Conservation (phyloP, 2,113 vertebrate genomes). For the Tretioscincus oriximinensis region DNA sequence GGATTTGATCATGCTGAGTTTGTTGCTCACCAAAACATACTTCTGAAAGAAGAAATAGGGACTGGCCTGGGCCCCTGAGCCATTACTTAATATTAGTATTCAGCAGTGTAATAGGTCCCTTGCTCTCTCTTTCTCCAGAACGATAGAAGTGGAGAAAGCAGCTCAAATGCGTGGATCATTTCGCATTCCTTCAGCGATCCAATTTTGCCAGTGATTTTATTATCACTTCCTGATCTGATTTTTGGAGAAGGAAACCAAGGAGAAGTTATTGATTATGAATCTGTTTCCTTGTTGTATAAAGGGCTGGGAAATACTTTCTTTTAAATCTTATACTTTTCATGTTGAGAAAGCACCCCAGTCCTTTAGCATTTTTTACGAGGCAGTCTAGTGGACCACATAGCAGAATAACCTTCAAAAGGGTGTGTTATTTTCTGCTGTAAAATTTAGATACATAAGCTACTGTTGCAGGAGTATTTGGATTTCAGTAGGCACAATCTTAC, state of each 20-base stretch:
- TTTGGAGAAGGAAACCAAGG: not conserved
- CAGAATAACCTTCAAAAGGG: not conserved
- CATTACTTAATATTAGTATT: too few species aligned
- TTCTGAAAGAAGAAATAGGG: too few species aligned
- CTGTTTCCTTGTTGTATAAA: not conserved
- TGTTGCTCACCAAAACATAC: too few species aligned
- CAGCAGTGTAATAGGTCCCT: too few species aligned
- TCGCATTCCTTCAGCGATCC: too few species aligned
- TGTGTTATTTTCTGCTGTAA: not conserved
- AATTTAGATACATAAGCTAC: rapidly evolving
- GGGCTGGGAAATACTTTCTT: not conserved
- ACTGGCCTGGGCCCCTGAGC: too few species aligned
- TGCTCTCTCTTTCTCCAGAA: too few species aligned
- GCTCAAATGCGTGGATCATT: too few species aligned
- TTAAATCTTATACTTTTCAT: not conserved
- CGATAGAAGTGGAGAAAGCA: too few species aligned
- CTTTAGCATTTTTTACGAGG: not conserved
- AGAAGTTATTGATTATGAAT: not conserved
- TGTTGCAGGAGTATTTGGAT: not conserved
- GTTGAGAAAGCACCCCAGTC: not conserved
- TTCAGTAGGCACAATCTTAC: not conserved
- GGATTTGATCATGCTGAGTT: too few species aligned
- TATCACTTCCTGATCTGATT: too few species aligned
- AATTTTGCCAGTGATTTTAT: too few species aligned
- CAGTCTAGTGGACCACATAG: not conserved